These are phyloP conservation scores for Actinemys pallida DNA, from an alignment of 2,113 vertebrate species.

Conservation along the genomic window DNA sequence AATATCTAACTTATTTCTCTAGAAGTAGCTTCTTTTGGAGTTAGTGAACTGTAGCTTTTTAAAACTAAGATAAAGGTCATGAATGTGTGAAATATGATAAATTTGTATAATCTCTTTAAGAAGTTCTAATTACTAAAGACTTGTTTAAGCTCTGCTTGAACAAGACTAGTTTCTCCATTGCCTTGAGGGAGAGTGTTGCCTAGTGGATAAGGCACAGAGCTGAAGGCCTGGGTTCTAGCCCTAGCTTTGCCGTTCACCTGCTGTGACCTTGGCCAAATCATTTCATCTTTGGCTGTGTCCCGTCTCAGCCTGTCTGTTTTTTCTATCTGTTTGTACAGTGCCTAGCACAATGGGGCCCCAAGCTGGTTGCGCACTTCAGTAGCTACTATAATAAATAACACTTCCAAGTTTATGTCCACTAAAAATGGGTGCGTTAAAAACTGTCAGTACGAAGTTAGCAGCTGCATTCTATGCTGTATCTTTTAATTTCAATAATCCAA, in stretches of 20 bases:
- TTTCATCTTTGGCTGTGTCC: background rate
- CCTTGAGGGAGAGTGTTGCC: background rate
- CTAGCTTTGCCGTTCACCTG: background rate
- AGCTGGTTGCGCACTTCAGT: background rate
- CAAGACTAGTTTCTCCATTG: background rate
- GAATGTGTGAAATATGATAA: background rate
- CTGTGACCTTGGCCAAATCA: background rate
- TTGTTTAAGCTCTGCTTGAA: background rate
- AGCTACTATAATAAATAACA: too few relatives aligned
- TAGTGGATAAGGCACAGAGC: background rate
- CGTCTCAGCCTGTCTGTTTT: background rate
- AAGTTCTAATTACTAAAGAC: background rate
- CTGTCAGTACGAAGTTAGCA: too few relatives aligned
- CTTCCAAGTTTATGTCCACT: too few relatives aligned
- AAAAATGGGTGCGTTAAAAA: too few relatives aligned
- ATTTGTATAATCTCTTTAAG: background rate
- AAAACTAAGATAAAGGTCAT: background rate
- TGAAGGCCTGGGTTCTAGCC: background rate
- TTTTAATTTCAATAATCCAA: too few relatives aligned
- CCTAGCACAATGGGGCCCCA: background rate
- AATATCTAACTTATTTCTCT: background rate
- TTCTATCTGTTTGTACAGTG: background rate
- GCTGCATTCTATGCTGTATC: background rate
- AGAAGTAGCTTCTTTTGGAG: background rate
- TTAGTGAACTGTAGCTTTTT: background rate